A percentile compares a stretch with the other conserved stretches of the same genome.
phyloP scores from a whole-genome alignment of 2,888 invertebrate species.

The Netelia melanura region DNA sequence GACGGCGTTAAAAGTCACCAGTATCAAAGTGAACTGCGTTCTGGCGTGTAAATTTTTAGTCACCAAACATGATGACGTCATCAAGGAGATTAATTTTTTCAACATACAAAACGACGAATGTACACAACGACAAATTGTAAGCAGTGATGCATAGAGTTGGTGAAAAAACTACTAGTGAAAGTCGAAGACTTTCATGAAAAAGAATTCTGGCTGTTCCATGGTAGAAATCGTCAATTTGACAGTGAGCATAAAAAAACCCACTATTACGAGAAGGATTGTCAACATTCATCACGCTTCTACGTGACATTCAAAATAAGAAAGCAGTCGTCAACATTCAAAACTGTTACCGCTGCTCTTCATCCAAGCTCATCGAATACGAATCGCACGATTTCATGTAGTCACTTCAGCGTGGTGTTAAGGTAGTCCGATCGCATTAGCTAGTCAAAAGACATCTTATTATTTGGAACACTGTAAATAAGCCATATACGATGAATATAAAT shows the following conservation, averaged over 20 bases:
- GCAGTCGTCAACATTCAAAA: conserved; percentile 72
- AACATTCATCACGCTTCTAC: conserved; percentile 66
- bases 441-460: no score
- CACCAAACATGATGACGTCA: neutral
- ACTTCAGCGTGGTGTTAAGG: conserved; percentile 60
- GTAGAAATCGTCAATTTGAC: conserved; percentile 65
- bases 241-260: conserved; percentile 66
- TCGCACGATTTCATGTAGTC: conserved; percentile 58
- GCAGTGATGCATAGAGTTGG: conserved; percentile 1
- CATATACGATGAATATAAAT: no score
- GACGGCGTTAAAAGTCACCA: no score
- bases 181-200: conserved; percentile 62
- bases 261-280: conserved; percentile 61
- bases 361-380: conserved; percentile 47
- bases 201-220: conserved; percentile 64
- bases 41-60: conserved; percentile 29
- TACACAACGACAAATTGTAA: conserved; percentile 2
- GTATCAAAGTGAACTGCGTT: conserved; percentile 42
- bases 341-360: conserved; percentile 64
- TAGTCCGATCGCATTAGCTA: no score
- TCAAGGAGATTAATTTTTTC: conserved; percentile 42
- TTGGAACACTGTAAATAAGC: no score
- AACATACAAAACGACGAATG: conserved; percentile 38
- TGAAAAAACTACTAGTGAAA: conserved; percentile 45
- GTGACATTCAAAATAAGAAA: conserved; percentile 63